These are phyloP conservation scores for Netelia inedita DNA, from an alignment of 2,888 invertebrate species.

Conservation along the genomic window DNA sequence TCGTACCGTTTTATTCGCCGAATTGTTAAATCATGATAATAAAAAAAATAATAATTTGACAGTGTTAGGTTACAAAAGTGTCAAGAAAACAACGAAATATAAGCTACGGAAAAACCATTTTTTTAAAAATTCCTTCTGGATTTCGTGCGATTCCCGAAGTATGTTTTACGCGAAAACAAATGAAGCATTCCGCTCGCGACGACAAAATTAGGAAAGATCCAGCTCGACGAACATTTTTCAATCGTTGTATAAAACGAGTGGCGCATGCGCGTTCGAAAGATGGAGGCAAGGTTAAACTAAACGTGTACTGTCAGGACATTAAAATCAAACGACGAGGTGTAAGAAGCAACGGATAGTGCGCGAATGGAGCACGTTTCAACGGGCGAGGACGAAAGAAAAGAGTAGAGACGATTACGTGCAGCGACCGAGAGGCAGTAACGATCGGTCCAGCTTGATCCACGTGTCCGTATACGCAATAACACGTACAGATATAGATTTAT, in stretches of 20 bases:
- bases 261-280: constrained; percentile 69
- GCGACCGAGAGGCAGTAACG: constrained; percentile 1
- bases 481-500: constrained; percentile 42
- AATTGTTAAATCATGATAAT: background rate
- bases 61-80: too few relatives aligned
- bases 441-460: background rate
- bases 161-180: too few relatives aligned
- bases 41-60: background rate
- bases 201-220: too few relatives aligned
- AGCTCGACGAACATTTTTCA: too few relatives aligned
- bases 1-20: background rate
- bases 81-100: too few relatives aligned
- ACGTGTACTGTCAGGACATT: constrained; percentile 53
- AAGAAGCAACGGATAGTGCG: constrained; percentile 16
- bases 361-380: constrained; percentile 17
- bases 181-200: too few relatives aligned
- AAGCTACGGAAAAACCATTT: too few relatives aligned
- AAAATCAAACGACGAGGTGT: constrained; percentile 32
- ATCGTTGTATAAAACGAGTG: constrained; percentile 69
- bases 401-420: constrained; percentile 34
- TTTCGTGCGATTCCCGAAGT: too few relatives aligned
- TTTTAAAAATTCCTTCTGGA: too few relatives aligned
- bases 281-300: constrained; percentile 66
- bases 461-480: constrained; percentile 12
- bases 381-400: constrained; percentile 40